Evolutionary conservation across 2,888 invertebrate genomes (phyloP), one percentile per base, ranked within the genome.

Genomic region (Napeogenes sylphis): DNA sequence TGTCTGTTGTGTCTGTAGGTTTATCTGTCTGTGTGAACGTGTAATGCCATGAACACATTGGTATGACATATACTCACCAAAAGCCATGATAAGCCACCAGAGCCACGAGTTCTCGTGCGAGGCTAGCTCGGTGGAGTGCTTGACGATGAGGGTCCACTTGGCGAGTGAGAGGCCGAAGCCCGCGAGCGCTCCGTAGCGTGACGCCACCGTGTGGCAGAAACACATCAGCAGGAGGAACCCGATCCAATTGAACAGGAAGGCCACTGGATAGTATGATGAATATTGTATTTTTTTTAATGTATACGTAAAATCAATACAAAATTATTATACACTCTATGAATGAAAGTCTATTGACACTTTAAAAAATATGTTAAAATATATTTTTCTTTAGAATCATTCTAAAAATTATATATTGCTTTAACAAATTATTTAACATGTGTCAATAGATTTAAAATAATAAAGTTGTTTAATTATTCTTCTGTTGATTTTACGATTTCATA

Each of bases 211-310:
- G 84, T 97, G 97, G 79, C 97, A 97, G 91, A 98, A 96, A 79
- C 98, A 98, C 93, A 98, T 95, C 72, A 97, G 92, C 79, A 97
- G 92, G 72, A 98, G 90, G 84, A 98, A 97, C 13, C 98, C 98
- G 80, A 98, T 94, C 98, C 98, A 98, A 90, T 98, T 98, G 91
- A 98, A 98, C 57, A 98, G 93, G 91, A 98, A 98, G 73, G 98
- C 96, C 83, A 97, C 97, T 96, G 90, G 78, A 76, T 4, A 33
- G 38, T 51, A 30, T 56, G 10, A 55, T 33, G 38, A 45, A 21
- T 51, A 51, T 30, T 35, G 21, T 21, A 21, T 21, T 21, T 1
- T 21, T 21, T 21, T 21, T 21, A 21, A 21, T 21, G 1, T 21
- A 21, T 21, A 21, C 21, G 21, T 21, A 21, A 21, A 21, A 21